Evolutionary conservation across 2,888 invertebrate species (phyloP), one percentile per base, ranked within the genome.

Genomic region (Troglohyphantes excavatus): DNA sequence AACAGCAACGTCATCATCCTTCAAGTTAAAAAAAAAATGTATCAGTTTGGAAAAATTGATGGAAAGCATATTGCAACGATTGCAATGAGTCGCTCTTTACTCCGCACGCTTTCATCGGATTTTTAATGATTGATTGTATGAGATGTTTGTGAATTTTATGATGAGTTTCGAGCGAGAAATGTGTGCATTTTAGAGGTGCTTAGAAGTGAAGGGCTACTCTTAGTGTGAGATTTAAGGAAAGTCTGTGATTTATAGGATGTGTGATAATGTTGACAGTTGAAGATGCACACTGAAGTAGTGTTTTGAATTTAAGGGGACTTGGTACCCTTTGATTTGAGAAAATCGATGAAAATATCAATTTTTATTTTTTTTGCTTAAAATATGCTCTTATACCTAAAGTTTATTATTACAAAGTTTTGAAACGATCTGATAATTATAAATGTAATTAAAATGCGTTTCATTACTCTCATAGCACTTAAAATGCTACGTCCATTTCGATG

Each of bases 211-310:
- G 70, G 33, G 19, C 19, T 21, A 2, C 1, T 0, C n/a, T 53
- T 13, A 0, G 17, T 53, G 70, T 39, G 23, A 39, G 21, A 23
- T 65, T 21, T 23, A 43, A 13, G 21, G 39, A 19, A 21, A 43
- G 19, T 39, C 65, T 70, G 70, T 70, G 68, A 68, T 68, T 68
- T 2, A n/a, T n/a, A 68, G 68, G 70, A 43, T 43, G 21, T 43
- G 70, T 70, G 72, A 70, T 70, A 70, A 21, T 23, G 46, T 23
- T 2, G 39, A 5, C 23, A n/a, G 21, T 46, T 72, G 17, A 5
- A 46, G 26, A 46, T 43, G 23, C 46, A 72, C 46, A 46, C 23
- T 72, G 13, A 26, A 2, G 43, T 72, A 72, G 72, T n/a, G 13
- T 53, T 9, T 53, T 53, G n/a, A 53, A 53, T 13, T 39, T 39